A percentile compares a stretch with the other conserved stretches of the same genome.
Conservation (phyloP, 2,797 vertebrate species). For the Gephyroberyx darwinii region DNA sequence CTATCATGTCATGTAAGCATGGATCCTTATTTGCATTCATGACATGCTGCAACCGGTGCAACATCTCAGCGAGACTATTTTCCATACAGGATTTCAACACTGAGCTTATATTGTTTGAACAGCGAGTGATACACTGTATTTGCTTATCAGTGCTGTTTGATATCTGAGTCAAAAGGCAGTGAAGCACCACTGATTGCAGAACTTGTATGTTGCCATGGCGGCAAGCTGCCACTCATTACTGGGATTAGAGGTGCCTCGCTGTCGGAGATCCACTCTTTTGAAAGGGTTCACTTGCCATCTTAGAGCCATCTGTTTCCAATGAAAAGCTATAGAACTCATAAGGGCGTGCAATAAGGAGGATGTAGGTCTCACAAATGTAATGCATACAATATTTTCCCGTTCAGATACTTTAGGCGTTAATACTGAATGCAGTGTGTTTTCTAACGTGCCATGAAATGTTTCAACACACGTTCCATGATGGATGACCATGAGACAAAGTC, state of each 20-base stretch:
- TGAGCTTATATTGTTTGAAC: slow-evolving; percentile 37
- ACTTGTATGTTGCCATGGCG: slow-evolving; percentile 61
- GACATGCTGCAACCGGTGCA: slow-evolving; percentile 12
- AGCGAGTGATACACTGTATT: slow-evolving; percentile 48
- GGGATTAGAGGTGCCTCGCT: slow-evolving; percentile 56
- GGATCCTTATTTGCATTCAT: slow-evolving; percentile 45
- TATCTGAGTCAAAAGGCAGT: slow-evolving; percentile 55
- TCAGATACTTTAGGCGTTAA: slow-evolving; percentile 19
- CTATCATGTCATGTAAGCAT: slow-evolving; percentile 3
- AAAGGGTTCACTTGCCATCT: slow-evolving; percentile 46
- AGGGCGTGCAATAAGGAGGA: slow-evolving; percentile 11
- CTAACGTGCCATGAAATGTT: background rate
- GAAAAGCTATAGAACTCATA: slow-evolving; percentile 40
- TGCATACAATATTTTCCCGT: background rate
- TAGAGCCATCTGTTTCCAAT: slow-evolving; percentile 56
- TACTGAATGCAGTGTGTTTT: slow-evolving; percentile 24
- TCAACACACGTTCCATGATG: background rate
- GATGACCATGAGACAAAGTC: background rate
- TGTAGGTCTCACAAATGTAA: slow-evolving; percentile 4
- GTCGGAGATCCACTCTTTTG: slow-evolving; percentile 54
- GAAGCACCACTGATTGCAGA: slow-evolving; percentile 60
- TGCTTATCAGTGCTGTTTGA: slow-evolving; percentile 64
- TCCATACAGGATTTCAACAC: slow-evolving; percentile 29
- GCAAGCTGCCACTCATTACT: slow-evolving; percentile 60
- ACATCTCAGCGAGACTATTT: slow-evolving; percentile 29